Conservation (phyloP, 2,113 vertebrate species). For the Podarcis muralis region DNA sequence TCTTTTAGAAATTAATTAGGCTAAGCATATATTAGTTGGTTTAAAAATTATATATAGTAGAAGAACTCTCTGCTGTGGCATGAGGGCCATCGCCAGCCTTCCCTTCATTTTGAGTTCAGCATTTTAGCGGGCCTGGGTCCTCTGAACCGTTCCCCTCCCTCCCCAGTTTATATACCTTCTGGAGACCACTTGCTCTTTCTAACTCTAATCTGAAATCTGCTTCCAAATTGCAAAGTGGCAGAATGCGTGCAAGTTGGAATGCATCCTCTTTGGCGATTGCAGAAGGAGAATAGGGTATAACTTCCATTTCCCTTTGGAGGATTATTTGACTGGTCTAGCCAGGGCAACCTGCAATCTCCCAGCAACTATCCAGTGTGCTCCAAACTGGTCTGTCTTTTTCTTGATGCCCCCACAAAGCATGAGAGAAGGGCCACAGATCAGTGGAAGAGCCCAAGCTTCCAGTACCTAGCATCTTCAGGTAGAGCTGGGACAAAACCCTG, state of each 20-base stretch:
- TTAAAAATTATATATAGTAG: constrained; percentile 56
- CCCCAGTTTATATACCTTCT: background rate
- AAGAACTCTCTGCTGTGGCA: background rate
- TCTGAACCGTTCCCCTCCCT: background rate
- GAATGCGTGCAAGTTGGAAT: background rate
- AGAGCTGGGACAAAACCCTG: background rate
- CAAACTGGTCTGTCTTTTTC: background rate
- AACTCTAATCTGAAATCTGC: background rate
- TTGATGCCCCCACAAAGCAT: background rate
- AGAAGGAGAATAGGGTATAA: background rate
- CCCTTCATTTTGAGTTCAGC: background rate
- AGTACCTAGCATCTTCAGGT: background rate
- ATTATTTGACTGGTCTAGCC: background rate
- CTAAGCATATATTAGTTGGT: constrained; percentile 50
- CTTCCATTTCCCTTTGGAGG: background rate
- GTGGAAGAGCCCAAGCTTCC: background rate
- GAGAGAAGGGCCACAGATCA: background rate
- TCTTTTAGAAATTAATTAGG: constrained; percentile 68
- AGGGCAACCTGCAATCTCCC: background rate
- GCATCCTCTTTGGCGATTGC: background rate
- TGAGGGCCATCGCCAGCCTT: background rate
- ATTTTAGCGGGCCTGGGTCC: constrained; percentile 4
- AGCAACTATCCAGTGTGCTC: background rate
- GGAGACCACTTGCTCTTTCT: background rate
- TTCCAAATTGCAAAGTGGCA: background rate